Evolutionary conservation across 2,113 vertebrate genomes (phyloP).

Genomic region (Motacilla alba): DNA sequence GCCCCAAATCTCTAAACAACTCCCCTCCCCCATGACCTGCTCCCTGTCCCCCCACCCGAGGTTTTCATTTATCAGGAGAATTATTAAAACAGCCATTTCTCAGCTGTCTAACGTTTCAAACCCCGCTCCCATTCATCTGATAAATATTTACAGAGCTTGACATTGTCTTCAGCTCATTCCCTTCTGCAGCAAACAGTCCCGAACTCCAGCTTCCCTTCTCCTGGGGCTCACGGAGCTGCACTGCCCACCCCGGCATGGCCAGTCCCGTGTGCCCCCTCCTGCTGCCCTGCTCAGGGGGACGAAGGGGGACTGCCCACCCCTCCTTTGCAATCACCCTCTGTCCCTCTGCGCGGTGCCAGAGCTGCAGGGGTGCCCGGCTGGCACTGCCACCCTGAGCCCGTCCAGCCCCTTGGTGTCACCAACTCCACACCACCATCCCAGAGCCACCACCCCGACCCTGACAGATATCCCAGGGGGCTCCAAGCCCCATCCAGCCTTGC

Average conservation of each 20-base stretch:
- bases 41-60: not conserved
- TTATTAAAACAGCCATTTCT: slow-evolving; percentile 81
- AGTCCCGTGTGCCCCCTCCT: not conserved
- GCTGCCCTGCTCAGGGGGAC: not conserved
- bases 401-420: not conserved
- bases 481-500: not conserved
- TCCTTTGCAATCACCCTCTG: rapidly evolving
- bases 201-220: slow-evolving; percentile 66
- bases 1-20: slow-evolving; percentile 61
- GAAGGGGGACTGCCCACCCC: not conserved
- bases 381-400: not conserved
- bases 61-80: slow-evolving; percentile 72
- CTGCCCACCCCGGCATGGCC: rapidly evolving
- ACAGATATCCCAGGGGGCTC: not conserved
- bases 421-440: rapidly evolving
- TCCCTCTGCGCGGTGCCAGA: rapidly evolving
- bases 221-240: rapidly evolving
- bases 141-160: slow-evolving; percentile 80
- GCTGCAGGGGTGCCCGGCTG: rapidly evolving
- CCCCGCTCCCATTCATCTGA: slow-evolving; percentile 71
- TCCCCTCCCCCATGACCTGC: slow-evolving; percentile 10
- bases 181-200: slow-evolving; percentile 68
- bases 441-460: rapidly evolving
- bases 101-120: slow-evolving; percentile 75
- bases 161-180: slow-evolving; percentile 73